Conservation (phyloP, 1,140 invertebrate species). For the Diprion similis region DNA sequence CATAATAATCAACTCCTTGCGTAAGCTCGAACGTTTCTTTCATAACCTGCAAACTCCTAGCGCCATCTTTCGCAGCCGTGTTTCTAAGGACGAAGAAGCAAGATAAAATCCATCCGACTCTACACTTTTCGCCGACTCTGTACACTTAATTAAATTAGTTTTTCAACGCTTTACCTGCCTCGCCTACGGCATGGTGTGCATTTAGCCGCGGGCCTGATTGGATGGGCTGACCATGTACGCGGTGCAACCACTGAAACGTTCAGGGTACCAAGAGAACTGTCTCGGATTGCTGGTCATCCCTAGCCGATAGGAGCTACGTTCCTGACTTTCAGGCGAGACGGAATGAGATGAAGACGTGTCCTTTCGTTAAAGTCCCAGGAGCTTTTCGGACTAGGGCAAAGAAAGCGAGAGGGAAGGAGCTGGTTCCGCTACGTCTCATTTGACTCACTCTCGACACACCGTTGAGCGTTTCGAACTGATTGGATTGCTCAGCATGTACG, state of each 20-base stretch:
- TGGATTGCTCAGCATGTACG: slow-evolving; percentile 10
- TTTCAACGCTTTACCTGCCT: not conserved
- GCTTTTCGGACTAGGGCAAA: not conserved
- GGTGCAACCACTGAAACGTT: not conserved
- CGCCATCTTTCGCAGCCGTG: too few relatives aligned
- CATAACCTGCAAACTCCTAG: too few relatives aligned
- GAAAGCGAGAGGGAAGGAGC: not conserved
- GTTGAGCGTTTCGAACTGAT: not conserved
- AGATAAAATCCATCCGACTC: too few relatives aligned
- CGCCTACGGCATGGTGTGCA: not conserved
- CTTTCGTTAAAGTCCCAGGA: not conserved
- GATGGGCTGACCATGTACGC: slow-evolving; percentile 5
- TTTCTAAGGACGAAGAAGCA: too few relatives aligned
- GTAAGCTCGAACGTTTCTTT: too few relatives aligned
- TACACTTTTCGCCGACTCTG: too few relatives aligned
- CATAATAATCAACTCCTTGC: too few relatives aligned
- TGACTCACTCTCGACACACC: slow-evolving; percentile 3
- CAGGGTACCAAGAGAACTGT: slow-evolving; percentile 2
- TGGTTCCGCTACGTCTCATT: slow-evolving; percentile 9
- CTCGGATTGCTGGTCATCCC: slow-evolving; percentile 8
- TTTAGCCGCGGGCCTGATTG: not conserved
- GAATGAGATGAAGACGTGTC: not conserved
- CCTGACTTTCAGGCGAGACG: not conserved
- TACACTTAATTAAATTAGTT: not conserved
- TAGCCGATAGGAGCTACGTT: not conserved